phyloP scores from a whole-genome alignment of 2,113 vertebrate species.

The Sitta europaea region DNA sequence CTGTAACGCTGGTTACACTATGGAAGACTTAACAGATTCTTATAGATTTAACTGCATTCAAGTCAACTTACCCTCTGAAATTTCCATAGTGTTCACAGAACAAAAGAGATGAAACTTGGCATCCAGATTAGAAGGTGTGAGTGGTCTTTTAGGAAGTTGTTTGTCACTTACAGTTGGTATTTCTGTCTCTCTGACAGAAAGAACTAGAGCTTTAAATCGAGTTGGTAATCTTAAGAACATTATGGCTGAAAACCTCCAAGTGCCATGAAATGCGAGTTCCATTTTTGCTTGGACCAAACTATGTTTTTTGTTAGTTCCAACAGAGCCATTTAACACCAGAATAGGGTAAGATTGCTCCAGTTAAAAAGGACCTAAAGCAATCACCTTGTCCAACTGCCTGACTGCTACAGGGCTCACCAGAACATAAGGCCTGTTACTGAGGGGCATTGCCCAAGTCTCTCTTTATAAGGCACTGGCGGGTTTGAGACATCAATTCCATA shows the following conservation, averaged over 20 bases:
- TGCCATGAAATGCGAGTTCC: not conserved
- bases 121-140: not conserved
- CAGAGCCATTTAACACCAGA: not conserved
- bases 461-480: not conserved
- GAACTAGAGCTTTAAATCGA: not conserved
- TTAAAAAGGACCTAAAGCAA: not conserved
- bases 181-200: not conserved
- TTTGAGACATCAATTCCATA: rapidly evolving
- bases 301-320: not conserved
- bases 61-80: not conserved
- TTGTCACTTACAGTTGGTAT: not conserved
- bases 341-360: not conserved
- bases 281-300: not conserved
- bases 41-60: not conserved
- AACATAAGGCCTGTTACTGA: not conserved
- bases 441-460: not conserved
- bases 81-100: not conserved
- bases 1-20: rapidly evolving
- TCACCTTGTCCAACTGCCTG: not conserved
- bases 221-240: not conserved
- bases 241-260: not conserved
- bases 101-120: not conserved
- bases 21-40: not conserved
- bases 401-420: not conserved
- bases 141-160: not conserved